These are phyloP conservation scores for Momotus momota DNA, from an alignment of 2,797 vertebrate genomes.

Conservation along the genomic window DNA sequence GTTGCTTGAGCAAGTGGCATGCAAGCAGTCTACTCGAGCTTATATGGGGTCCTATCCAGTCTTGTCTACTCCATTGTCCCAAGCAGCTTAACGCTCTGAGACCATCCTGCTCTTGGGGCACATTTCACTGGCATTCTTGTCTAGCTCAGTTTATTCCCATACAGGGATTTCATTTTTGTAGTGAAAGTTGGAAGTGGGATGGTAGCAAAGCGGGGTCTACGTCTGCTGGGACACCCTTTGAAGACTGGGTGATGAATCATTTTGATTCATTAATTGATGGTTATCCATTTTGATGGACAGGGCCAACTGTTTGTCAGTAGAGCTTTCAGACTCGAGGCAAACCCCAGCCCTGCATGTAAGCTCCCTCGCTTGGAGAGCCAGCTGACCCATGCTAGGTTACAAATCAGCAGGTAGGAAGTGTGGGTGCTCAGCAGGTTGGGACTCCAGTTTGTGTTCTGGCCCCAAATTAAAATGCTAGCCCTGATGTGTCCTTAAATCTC, in stretches of 20 bases:
- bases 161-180: not conserved
- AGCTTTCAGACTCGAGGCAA: not conserved
- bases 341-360: not conserved
- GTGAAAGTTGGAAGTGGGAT: not conserved
- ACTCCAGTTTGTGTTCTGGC: not conserved
- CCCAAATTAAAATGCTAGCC: not conserved
- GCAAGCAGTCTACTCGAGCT: not conserved
- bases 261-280: not conserved
- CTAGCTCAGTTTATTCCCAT: not conserved
- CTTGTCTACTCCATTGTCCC: not conserved
- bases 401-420: not conserved
- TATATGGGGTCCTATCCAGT: not conserved
- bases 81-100: not conserved
- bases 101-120: not conserved
- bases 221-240: not conserved
- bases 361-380: not conserved
- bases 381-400: not conserved
- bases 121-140: not conserved
- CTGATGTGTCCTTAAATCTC: not conserved
- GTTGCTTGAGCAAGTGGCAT: not conserved
- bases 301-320: not conserved
- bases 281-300: too few species aligned
- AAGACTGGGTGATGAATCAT: not conserved
- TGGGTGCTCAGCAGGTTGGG: not conserved
- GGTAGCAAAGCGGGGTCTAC: not conserved